Evolutionary conservation across 2,113 vertebrate species (phyloP).

Genomic region (Todiramphus saurophagus): DNA sequence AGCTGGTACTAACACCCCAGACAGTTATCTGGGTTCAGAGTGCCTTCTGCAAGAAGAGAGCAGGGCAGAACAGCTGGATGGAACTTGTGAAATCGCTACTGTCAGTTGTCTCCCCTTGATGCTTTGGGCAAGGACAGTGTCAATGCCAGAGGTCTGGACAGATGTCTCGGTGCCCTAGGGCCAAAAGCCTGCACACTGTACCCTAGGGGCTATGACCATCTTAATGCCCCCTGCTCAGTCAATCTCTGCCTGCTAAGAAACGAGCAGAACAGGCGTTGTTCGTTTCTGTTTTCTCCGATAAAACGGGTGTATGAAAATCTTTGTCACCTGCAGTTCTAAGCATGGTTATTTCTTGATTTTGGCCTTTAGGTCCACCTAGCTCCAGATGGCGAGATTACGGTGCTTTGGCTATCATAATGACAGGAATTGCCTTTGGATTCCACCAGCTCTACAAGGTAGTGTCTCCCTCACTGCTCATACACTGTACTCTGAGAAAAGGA

Average conservation of each 20-base stretch:
- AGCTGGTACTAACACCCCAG: neutral
- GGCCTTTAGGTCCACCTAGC: conserved; percentile 74
- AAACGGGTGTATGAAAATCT: neutral
- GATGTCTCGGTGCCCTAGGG: neutral
- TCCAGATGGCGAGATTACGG: conserved; percentile 96
- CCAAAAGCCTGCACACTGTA: neutral
- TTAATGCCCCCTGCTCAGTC: neutral
- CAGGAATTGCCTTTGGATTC: conserved; percentile 92
- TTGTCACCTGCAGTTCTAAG: neutral
- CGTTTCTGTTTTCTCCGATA: neutral
- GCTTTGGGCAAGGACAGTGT: neutral
- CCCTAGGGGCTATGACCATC: neutral
- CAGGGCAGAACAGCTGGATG: neutral
- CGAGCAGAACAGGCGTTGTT: neutral
- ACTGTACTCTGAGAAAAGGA: neutral
- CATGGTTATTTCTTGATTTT: neutral
- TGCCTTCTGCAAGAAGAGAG: neutral
- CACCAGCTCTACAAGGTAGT: conserved; percentile 94
- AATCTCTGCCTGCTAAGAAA: neutral
- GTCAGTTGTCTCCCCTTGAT: neutral
- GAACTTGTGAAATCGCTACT: neutral
- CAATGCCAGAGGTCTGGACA: neutral
- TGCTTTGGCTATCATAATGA: conserved; percentile 91
- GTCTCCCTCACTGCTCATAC: neutral
- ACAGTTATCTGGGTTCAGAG: neutral